These are phyloP conservation scores for Drosophila erecta DNA, from an alignment of 1,140 invertebrate species.

Conservation along the genomic window DNA sequence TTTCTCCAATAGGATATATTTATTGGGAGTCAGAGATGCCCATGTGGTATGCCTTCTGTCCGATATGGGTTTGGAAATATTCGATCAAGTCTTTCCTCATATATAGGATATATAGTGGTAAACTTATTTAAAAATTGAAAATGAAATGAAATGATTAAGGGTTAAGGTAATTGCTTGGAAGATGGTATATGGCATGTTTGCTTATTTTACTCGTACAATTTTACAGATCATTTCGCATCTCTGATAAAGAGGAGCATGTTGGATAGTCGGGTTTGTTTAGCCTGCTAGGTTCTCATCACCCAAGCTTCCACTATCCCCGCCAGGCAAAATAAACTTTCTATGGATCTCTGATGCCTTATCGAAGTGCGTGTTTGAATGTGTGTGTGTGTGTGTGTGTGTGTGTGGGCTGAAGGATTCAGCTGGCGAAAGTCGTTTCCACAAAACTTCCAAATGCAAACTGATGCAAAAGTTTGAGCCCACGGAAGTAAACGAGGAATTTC, in stretches of 20 bases:
- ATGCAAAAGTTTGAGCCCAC: constrained; percentile 46
- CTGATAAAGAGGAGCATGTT: neutral
- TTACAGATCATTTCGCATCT: neutral
- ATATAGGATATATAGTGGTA: too few species aligned
- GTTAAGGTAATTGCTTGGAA: too few species aligned
- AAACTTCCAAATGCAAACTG: constrained; percentile 64
- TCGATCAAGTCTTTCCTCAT: too few species aligned
- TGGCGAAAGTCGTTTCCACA: constrained; percentile 47
- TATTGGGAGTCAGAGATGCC: constrained; percentile 21
- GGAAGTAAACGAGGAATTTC: constrained; percentile 43
- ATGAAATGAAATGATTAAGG: too few species aligned
- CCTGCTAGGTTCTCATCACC: constrained; percentile 3
- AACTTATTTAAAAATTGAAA: too few species aligned
- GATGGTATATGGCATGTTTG: too few species aligned
- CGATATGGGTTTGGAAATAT: neutral
- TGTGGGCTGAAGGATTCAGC: constrained; percentile 37
- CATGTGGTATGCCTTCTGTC: neutral
- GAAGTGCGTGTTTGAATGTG: constrained; percentile 19
- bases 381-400: neutral
- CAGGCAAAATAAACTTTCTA: constrained; percentile 65
- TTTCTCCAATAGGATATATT: constrained; percentile 16
- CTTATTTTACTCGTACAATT: too few species aligned
- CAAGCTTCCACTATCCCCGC: constrained; percentile 12
- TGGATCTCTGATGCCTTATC: constrained; percentile 63
- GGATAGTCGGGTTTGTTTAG: constrained; percentile 12